A percentile compares a stretch with the other conserved stretches of the same genome.
Conservation (phyloP, 2,113 vertebrate species). For the Nannospalax galili region DNA sequence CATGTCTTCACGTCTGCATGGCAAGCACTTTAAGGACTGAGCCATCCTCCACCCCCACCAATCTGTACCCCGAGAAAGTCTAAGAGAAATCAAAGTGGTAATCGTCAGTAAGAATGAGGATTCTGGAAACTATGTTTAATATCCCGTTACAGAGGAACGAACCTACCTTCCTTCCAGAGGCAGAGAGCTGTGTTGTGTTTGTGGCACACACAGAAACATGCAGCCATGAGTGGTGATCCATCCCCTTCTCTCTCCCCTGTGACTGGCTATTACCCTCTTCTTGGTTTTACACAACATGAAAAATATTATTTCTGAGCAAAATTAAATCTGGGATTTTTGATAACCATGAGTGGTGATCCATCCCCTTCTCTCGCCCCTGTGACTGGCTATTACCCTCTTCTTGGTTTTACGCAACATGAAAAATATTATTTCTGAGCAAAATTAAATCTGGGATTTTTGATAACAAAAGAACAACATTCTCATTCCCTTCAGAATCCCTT, state of each 20-base stretch:
- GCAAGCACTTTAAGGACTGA: not conserved
- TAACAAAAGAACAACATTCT: constrained; percentile 63
- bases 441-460: constrained; percentile 29
- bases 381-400: not conserved
- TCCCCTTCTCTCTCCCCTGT: not conserved
- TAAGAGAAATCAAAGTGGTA: not conserved
- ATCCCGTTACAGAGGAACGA: not conserved
- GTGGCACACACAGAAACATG: accelerated
- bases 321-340: constrained; percentile 45
- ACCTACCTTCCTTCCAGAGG: not conserved
- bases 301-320: constrained; percentile 50
- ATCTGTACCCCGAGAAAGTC: not conserved
- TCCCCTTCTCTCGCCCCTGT: not conserved
- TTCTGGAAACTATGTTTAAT: not conserved
- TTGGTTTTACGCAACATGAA: constrained; percentile 12
- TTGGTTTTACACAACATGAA: constrained; percentile 14
- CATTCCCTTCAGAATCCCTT: constrained; percentile 55
- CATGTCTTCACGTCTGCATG: too few relatives aligned
- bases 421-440: constrained; percentile 50
- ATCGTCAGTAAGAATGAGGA: not conserved
- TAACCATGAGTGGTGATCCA: not conserved
- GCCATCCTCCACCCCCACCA: not conserved
- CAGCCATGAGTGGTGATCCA: not conserved
- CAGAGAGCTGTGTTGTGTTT: not conserved
- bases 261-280: not conserved